Conservation (phyloP, 2,888 invertebrate genomes). For the Cheilosia soror region DNA sequence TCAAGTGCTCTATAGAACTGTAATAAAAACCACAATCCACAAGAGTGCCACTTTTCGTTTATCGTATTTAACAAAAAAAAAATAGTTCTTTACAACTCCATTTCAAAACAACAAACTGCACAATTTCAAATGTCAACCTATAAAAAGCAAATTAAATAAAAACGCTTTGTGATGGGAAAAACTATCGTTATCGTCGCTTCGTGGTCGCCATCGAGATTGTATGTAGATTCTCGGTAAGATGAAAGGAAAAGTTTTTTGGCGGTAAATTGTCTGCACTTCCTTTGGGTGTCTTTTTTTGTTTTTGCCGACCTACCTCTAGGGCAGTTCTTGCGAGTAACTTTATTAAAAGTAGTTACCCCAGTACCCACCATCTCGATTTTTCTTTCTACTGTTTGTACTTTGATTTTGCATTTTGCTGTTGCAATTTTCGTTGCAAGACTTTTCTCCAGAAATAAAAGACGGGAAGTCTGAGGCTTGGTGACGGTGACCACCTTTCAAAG, state of each 20-base stretch:
- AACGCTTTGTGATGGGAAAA: constrained; percentile 27
- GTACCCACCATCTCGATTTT: constrained; percentile 27
- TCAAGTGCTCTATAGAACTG: no score
- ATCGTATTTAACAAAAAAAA: no score
- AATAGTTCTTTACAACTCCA: neutral
- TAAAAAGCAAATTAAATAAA: constrained; percentile 26
- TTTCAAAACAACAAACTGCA: neutral
- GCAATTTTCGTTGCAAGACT: constrained; percentile 17
- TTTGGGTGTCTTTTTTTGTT: neutral
- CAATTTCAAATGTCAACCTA: constrained; percentile 25
- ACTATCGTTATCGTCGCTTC: neutral
- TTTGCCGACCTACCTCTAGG: constrained; percentile 4
- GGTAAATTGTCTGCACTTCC: constrained; percentile 55
- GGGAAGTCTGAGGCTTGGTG: neutral
- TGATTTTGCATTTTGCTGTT: constrained; percentile 58
- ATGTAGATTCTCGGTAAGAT: constrained; percentile 1
- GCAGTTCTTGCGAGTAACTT: constrained; percentile 36
- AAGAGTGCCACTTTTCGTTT: no score
- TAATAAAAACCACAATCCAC: no score
- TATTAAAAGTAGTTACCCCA: no score
- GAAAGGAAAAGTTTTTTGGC: constrained; percentile 35
- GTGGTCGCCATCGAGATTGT: constrained; percentile 15
- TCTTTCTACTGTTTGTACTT: constrained; percentile 14
- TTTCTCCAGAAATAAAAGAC: constrained; percentile 11
- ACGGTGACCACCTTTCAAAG: constrained; percentile 41